Evolutionary conservation across 1,140 invertebrate species (phyloP).

Genomic region (Bacillus rossius): DNA sequence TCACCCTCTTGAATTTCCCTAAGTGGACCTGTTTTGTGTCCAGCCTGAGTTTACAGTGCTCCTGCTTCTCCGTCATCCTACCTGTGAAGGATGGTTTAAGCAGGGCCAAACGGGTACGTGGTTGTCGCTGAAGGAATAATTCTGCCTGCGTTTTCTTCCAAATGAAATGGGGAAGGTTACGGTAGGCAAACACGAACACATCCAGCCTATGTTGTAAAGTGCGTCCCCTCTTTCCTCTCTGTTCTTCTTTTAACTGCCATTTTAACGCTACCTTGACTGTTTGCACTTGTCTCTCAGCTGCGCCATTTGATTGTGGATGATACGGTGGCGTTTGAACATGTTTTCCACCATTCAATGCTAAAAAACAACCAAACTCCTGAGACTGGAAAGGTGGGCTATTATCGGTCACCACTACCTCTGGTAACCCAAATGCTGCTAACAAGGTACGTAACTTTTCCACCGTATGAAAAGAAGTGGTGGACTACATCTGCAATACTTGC

Average conservation of each 20-base stretch:
- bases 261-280: constrained; percentile 18
- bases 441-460: constrained; percentile 11
- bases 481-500: constrained; percentile 26
- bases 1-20: too few species aligned
- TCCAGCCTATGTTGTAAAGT: too few species aligned
- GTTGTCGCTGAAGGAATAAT: too few species aligned
- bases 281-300: constrained; percentile 28
- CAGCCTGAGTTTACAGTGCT: too few species aligned
- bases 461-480: neutral
- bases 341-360: constrained; percentile 17
- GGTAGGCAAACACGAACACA: too few species aligned
- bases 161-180: too few species aligned
- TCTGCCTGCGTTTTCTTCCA: too few species aligned
- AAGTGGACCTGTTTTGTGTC: too few species aligned
- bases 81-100: too few species aligned
- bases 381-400: constrained; percentile 26
- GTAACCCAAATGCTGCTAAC: constrained; percentile 22
- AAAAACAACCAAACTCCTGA: constrained; percentile 26
- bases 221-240: too few species aligned
- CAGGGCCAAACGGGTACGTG: too few species aligned
- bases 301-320: constrained; percentile 29
- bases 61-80: too few species aligned
- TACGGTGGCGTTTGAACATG: constrained; percentile 24
- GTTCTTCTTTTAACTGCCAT: neutral
- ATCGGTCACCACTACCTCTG: constrained; percentile 24